Base-by-base conservation (phyloP, 2,888 invertebrate genomes). In the Andrena dorsata region DNA sequence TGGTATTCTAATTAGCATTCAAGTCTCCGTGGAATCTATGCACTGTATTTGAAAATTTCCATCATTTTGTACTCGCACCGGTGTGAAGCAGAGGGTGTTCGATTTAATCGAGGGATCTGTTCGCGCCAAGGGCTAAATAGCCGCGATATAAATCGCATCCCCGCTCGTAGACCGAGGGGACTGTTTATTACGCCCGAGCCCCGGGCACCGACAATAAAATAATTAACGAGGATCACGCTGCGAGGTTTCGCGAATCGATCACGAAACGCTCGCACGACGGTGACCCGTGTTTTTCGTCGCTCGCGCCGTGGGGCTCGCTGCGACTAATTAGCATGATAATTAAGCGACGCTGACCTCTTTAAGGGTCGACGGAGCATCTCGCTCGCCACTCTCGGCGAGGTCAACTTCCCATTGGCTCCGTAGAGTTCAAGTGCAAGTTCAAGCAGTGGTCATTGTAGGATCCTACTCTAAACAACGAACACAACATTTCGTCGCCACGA, bases 281-380 rank as follows among this genome's bases (percentile, higher is more conserved):
- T 71, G 75, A 83, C 64, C 81, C 81, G 74, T 56, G 73, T 58
- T 79, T 76, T 76, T 85, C 77, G 75, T 68, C 76, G 76, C 80
- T 68, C 82, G 28, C 83, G 82, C 85, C 81, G 82, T 35, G 74
- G 76, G 80, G 78, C 66, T 86, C 69, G 79, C 74, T 63, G 28
- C 85, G 76, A 83, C 86, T 88, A 89, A 90, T 90, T 89, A 90
- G 85, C 88, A 86, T 86, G 88, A 87, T 90, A 87, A 90, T 90
- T 89, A 89, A 86, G 76, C 85, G 88, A 76, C 84, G 78, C 81
- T 82, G 80, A 77, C 66, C 73, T 76, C 80, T 82, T 85, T 83
- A 78, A 80, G 74, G 76, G 65, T 83, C 79, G 74, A 70, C 78
- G 51, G 76, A 58, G 69, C 73, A 66, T 77, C 76, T 64, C 76